These are phyloP conservation scores for Pherbina coryleti DNA, from an alignment of 2,888 invertebrate genomes.

Conservation along the genomic window DNA sequence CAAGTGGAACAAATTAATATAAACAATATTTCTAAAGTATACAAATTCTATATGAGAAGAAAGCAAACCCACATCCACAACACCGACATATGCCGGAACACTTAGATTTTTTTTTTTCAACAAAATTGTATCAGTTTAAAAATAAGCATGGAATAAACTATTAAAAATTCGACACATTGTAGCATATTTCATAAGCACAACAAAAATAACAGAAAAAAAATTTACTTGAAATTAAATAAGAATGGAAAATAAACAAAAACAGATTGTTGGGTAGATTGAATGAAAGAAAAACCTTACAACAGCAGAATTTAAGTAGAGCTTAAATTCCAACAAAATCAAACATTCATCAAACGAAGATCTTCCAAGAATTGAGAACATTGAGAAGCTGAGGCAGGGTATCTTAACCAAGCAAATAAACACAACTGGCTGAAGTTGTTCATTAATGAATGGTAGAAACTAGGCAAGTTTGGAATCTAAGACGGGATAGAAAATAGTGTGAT, in stretches of 20 bases:
- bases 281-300: not conserved
- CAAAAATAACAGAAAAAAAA: slow-evolving; percentile 11
- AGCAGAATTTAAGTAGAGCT: slow-evolving; percentile 1
- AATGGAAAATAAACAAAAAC: not conserved
- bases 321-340: not conserved
- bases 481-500: not conserved
- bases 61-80: no score
- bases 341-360: not conserved
- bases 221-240: slow-evolving; percentile 11
- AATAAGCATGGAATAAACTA: no score
- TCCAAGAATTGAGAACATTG: not conserved
- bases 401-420: no score
- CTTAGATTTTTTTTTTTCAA: no score
- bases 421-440: not conserved
- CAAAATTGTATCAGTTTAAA: no score
- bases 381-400: not conserved
- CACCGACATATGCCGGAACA: no score
- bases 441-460: not conserved
- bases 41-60: no score
- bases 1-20: no score
- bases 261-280: not conserved
- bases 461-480: not conserved
- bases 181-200: not conserved
- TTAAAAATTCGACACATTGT: no score
- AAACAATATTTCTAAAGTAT: no score